Conservation (phyloP, 2,888 invertebrate species). For the Nomada ruficornis region DNA sequence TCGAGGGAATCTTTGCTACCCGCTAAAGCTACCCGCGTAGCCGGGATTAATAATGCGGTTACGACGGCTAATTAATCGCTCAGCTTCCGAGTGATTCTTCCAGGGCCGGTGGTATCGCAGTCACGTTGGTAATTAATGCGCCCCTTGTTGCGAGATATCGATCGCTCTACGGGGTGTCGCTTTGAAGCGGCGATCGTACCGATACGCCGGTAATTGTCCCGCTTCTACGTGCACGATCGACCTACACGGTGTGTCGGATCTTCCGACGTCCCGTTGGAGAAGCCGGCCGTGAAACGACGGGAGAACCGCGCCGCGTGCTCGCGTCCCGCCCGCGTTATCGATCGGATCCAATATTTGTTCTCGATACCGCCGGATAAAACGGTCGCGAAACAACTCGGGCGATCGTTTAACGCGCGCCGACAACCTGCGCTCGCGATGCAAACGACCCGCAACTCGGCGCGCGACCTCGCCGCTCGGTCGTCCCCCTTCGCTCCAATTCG, state of each 20-base stretch:
- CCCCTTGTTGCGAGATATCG: constrained; percentile 61
- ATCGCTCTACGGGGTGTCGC: constrained; percentile 69
- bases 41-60: constrained; percentile 39
- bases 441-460: constrained; percentile 12
- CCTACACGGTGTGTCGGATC: neutral
- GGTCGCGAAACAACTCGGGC: neutral
- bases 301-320: neutral
- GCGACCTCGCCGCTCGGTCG: neutral
- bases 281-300: constrained; percentile 34
- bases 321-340: constrained; percentile 36
- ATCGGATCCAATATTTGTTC: constrained; percentile 57
- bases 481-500: constrained; percentile 23
- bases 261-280: neutral
- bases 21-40: constrained; percentile 3
- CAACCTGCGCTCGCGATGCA: constrained; percentile 27
- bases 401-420: constrained; percentile 3
- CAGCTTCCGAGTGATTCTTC: constrained; percentile 66
- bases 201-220: constrained; percentile 39
- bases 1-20: neutral
- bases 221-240: constrained; percentile 5
- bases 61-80: constrained; percentile 62
- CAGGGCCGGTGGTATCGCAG: constrained; percentile 60
- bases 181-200: constrained; percentile 26
- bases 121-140: constrained; percentile 66
- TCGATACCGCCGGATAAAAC: constrained; percentile 19